Base-by-base conservation (phyloP, 2,797 vertebrate species). In the Macroramphosus scolopax region DNA sequence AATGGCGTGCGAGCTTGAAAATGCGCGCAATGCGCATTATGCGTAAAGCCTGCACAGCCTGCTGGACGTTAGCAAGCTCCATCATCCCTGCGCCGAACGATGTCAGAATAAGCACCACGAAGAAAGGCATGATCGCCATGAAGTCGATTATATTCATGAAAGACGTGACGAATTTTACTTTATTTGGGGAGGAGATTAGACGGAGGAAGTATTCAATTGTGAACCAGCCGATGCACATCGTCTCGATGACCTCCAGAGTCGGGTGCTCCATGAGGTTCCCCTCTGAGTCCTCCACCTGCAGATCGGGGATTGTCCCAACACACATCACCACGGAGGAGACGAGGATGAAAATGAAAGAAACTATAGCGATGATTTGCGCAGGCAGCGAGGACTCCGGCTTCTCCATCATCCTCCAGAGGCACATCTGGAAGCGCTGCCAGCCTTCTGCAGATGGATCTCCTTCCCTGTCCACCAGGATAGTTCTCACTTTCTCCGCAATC, bases 141-240 rank as follows among this genome's bases (percentile, higher is more conserved):
- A 96, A 91, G 73, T 98, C 96, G 2, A 98, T 87, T 33, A 95
- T 83, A 83, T 98, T 98, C 94, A 98, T 95, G 77, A 98, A 91
- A 42, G 95, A 93, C 36, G 95, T 68, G 12, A 78, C 92, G 6
- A 98, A 98, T 74, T 89, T 89, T 40, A 95, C 65, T 78, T 94
- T 98, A 72, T 93, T 92, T 9, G 96, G 94, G 3, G 95, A 93
- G 0, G 95, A 92, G 37, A 92, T 83, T 1, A 98, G 85, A 13
- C 96, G 93, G 72, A 98, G 87, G 24, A 92, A 14, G 11, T 95
- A 98, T 81, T 98, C 96, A 30, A 92, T 43, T 2, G 96, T 98
- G 79, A 98, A 98, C 96, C 96, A 98, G 29, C 90, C 68, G 58
- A 98, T 97, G 71, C 96, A 98, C 2, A 85, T 89, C 0, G 94